A percentile compares a stretch with the other conserved stretches of the same genome.
Evolutionary conservation across 2,113 vertebrate genomes (phyloP).

Genomic region (Semnopithecus entellus): DNA sequence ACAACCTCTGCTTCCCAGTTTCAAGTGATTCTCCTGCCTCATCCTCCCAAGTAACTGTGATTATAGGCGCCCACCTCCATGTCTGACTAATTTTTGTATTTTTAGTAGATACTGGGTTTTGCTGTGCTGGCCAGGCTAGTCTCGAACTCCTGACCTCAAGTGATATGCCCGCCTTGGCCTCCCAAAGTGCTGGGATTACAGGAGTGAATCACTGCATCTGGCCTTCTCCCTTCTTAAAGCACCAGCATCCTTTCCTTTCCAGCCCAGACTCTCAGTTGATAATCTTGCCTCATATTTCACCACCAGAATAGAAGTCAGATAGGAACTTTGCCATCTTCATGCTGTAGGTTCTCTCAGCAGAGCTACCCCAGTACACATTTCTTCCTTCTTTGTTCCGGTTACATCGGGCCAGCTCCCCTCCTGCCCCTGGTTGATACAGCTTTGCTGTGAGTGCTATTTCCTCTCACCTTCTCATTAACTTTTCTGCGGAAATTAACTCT

Average conservation of each 20-base stretch:
- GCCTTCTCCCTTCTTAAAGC: not conserved
- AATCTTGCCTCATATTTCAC: not conserved
- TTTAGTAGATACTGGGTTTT: too few relatives aligned
- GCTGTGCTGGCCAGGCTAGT: too few relatives aligned
- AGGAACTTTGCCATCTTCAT: rapidly evolving
- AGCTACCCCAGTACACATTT: rapidly evolving
- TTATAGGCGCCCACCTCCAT: too few relatives aligned
- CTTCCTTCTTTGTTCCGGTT: rapidly evolving
- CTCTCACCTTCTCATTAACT: not conserved
- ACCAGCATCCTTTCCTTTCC: not conserved
- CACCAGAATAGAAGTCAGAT: not conserved
- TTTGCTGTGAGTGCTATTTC: not conserved
- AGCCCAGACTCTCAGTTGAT: not conserved
- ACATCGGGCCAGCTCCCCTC: not conserved
- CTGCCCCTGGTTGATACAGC: not conserved
- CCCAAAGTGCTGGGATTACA: too few relatives aligned
- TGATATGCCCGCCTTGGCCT: too few relatives aligned
- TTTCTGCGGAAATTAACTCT: not conserved
- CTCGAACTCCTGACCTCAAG: too few relatives aligned
- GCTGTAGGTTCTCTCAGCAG: rapidly evolving
- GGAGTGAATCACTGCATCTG: too few relatives aligned
- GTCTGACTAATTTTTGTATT: too few relatives aligned
- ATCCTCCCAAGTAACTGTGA: too few relatives aligned
- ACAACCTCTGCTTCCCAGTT: too few relatives aligned
- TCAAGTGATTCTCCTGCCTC: too few relatives aligned